Evolutionary conservation across 2,888 invertebrate species (phyloP), one percentile per base, ranked within the genome.

Genomic region (Eubasilissa splendida): DNA sequence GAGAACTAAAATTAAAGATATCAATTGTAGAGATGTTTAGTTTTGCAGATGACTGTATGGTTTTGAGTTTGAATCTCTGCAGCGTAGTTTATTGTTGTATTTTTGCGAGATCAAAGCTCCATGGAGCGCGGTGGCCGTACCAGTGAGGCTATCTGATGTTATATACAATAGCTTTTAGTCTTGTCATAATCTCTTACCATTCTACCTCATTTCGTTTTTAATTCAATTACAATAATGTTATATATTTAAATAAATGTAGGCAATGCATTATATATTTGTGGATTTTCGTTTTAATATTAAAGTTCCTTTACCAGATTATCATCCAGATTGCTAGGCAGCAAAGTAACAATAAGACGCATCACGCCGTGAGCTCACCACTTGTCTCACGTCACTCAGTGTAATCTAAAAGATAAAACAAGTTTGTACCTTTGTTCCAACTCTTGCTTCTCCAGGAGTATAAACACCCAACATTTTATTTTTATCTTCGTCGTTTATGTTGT

Each of bases 401-500:
- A 74, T 79, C 79, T 60, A 1, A 53, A 33, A 58, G 70, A 52
- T 81, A 79, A 76, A 76, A 76, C 80, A 79, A 78, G 33, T 66
- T 80, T 80, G 90, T 90, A 90, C 90, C 90, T 90, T 88, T 87
- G 87, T 88, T 81, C 60, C 65, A 87, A 90, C 90, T 90, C 90
- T 85, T 71, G 66, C 76, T 42, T 52, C 74, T 56, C n/a, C 86
- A 86, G 90, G 91, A 91, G 91, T 90, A 90, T 91, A 90, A 90
- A 90, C 86, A 85, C 86, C 87, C 88, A 87, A 86, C 87, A 87
- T 87, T 88, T 88, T 88, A 88, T 88, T 89, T 89, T 88, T 89
- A 81, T 89, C 88, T 89, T 70, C 90, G 89, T 86, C 88, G 89
- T 90, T 90, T 91, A 90, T 91, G 90, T 91, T 91, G 89, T 90